Evolutionary conservation across 2,888 invertebrate genomes (phyloP).

Genomic region (Sminthurides aquaticus): DNA sequence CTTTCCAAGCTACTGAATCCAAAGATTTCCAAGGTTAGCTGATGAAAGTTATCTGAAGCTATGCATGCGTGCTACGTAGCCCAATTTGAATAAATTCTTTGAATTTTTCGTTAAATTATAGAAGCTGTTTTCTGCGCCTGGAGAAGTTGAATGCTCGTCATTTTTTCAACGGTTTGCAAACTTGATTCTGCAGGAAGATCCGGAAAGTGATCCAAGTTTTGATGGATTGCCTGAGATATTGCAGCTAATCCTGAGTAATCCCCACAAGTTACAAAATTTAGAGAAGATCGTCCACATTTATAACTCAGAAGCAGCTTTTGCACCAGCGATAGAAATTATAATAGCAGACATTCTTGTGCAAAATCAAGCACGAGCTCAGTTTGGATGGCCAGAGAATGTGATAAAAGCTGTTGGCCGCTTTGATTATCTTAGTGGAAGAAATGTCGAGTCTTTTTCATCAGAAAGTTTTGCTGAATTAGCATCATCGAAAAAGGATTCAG

Average conservation of each 20-base stretch:
- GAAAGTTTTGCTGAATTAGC: conserved; percentile 1
- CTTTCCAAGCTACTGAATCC: conserved; percentile 10
- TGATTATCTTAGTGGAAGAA: conserved; percentile 36
- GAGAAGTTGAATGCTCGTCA: not conserved
- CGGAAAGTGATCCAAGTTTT: conserved; percentile 20
- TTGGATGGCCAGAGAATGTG: conserved; percentile 34
- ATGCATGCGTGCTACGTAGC: not conserved
- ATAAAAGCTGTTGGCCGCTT: conserved; percentile 31
- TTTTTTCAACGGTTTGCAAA: conserved; percentile 15
- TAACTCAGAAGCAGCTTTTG: conserved; percentile 27
- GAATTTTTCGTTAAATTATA: not conserved
- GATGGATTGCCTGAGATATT: conserved; percentile 34
- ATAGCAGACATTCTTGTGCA: conserved; percentile 38
- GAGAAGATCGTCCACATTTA: conserved; percentile 29
- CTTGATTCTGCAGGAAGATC: conserved; percentile 14
- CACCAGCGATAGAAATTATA: conserved; percentile 38
- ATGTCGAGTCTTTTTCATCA: not conserved
- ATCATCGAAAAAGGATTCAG: conserved; percentile 26
- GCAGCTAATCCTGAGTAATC: conserved; percentile 34
- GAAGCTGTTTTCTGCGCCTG: not conserved
- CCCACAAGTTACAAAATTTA: conserved; percentile 30
- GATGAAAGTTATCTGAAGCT: too few species aligned
- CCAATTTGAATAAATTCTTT: not conserved
- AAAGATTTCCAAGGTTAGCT: conserved; percentile 12
- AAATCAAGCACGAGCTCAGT: conserved; percentile 31